phyloP scores from a whole-genome alignment of 1,140 invertebrate genomes.

The Leptinotarsa defecta region DNA sequence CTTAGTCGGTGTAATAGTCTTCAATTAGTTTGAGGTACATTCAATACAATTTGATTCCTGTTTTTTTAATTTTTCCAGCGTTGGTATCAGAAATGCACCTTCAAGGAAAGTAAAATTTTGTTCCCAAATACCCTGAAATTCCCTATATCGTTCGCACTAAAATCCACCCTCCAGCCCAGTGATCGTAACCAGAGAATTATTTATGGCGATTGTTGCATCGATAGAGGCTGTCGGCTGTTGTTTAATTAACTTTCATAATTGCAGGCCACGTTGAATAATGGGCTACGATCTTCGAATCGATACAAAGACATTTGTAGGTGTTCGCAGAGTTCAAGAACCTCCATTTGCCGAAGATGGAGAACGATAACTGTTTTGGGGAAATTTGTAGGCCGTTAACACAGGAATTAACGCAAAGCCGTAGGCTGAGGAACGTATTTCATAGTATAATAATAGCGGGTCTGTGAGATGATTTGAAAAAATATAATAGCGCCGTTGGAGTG shows the following conservation, averaged over 20 bases:
- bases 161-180: not conserved
- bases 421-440: not conserved
- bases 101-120: too few relatives aligned
- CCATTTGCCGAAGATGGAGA: conserved; percentile 5
- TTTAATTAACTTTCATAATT: conserved; percentile 9
- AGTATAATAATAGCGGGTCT: not conserved
- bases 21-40: too few relatives aligned
- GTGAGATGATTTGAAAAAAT: not conserved
- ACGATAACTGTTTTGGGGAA: not conserved
- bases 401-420: not conserved
- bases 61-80: too few relatives aligned
- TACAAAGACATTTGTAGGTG: conserved; percentile 6
- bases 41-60: too few relatives aligned
- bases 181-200: not conserved
- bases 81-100: too few relatives aligned
- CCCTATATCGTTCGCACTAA: not conserved
- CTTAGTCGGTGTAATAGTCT: too few relatives aligned
- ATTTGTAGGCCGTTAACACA: conserved; percentile 5
- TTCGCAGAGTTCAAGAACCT: conserved; percentile 2
- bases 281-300: not conserved
- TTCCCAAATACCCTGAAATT: too few relatives aligned
- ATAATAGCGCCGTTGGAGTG: too few relatives aligned
- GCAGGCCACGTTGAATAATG: conserved; percentile 5
- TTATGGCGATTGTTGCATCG: not conserved
- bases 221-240: conserved; percentile 2